Base-by-base conservation (phyloP, 2,113 vertebrate genomes). In the Rhagologus leucostigma region DNA sequence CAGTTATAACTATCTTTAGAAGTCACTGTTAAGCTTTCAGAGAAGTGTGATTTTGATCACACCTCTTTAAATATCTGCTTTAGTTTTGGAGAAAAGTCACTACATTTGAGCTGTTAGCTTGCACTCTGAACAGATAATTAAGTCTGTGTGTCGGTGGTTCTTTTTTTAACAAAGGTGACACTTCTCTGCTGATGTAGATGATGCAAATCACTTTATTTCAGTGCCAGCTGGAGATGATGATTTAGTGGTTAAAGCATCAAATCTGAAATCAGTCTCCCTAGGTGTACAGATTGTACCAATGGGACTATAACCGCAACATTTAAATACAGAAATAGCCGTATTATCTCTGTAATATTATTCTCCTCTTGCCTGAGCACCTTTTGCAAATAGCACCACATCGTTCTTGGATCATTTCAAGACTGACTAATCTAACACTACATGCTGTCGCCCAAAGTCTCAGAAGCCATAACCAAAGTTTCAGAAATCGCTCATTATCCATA, bases 161-260 rank as follows among this genome's bases (percentile, higher is more conserved):
- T 89, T 96, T 96, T 97, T 97, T 96, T 96, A 95, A 95, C 90
- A 87, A 82, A 95, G 93, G 94, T 95, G 94, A 93, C 96, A 92
- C 92, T 96, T 96, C 73, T 74, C 88, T 87, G 80, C 88, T 92
- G 95, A 96, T 89, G 86, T 62, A 97, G 86, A 96, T 96, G 95
- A 96, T 96, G 92, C 79, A 96, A 94, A 94, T 94, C 76, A 75
- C 76, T 95, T 88, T 19, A 83, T 92, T 94, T 94, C 86, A 62
- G 90, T 92, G 86, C 92, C 94, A 96, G 80, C 83, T 89, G 76
- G 83, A 96, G 79, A 86, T 64, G 81, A 96, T 89, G 88, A 88
- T 87, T 89, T 95, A 89, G 65, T 87, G 73, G 60, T 87, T 93
- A 89, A 94, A 96, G 73, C 65, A 92, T 53, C 49, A 81, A 71